A percentile compares a stretch with the other conserved stretches of the same genome.
Conservation (phyloP, 2,797 vertebrate species). For the Coregonus sp. region DNA sequence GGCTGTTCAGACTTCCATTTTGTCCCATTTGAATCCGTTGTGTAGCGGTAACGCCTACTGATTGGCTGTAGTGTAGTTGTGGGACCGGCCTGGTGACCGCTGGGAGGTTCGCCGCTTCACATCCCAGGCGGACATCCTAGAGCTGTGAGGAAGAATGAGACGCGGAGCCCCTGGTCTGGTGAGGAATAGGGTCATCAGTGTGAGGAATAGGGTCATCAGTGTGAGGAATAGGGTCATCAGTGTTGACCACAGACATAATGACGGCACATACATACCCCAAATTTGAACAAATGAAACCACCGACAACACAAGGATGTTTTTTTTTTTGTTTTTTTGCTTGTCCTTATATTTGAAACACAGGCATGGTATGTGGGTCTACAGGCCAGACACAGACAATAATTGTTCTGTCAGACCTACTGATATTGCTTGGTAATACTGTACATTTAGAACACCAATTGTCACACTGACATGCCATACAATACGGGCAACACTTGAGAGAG, state of each 20-base stretch:
- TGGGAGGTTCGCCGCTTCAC: neutral
- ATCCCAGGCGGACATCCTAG: constrained; percentile 26
- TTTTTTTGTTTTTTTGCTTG: constrained; percentile 39
- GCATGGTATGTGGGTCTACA: constrained; percentile 44
- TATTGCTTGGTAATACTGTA: constrained; percentile 64
- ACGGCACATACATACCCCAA: neutral
- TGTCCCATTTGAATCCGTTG: constrained; percentile 25
- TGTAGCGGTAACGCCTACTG: neutral
- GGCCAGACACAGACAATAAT: constrained; percentile 40
- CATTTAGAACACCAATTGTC: constrained; percentile 57
- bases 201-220: too few relatives aligned
- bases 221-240: neutral
- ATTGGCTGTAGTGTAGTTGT: neutral
- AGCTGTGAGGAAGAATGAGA: constrained; percentile 22
- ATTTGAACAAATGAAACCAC: neutral
- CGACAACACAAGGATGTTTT: constrained; percentile 41
- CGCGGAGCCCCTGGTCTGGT: constrained; percentile 5
- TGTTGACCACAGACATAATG: neutral
- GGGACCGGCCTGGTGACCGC: neutral
- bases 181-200: constrained; percentile 10
- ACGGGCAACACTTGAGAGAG: constrained; percentile 51
- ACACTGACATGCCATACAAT: constrained; percentile 49
- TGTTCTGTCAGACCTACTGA: constrained; percentile 41
- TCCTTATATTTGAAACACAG: constrained; percentile 59
- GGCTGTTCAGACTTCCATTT: neutral